These are phyloP conservation scores for Paraescarpia echinospica DNA, from an alignment of 1,140 invertebrate species.

Conservation along the genomic window DNA sequence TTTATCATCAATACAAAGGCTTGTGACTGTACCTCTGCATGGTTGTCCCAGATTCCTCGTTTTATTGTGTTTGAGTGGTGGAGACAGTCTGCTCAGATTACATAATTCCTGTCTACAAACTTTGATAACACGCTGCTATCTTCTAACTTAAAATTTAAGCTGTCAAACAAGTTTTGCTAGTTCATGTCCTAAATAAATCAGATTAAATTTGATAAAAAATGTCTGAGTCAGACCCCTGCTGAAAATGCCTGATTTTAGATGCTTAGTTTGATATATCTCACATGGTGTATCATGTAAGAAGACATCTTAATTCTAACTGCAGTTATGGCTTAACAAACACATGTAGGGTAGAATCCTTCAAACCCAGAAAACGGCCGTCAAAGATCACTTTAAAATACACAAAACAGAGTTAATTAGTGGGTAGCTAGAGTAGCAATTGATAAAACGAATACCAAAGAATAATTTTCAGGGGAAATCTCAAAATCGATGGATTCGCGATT, in stretches of 20 bases:
- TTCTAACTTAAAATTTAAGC: too few relatives aligned
- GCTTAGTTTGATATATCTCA: background rate
- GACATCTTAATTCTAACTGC: too few relatives aligned
- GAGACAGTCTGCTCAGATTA: background rate
- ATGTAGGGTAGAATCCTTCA: too few relatives aligned
- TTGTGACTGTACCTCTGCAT: background rate
- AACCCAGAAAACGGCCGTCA: too few relatives aligned
- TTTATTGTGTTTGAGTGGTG: background rate
- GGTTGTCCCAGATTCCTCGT: background rate
- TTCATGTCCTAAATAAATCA: background rate
- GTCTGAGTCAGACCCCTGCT: background rate
- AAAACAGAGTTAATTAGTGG: too few relatives aligned
- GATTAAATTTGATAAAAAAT: background rate
- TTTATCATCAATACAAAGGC: background rate
- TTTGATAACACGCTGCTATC: background rate
- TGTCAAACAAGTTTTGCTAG: background rate
- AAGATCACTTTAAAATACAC: too few relatives aligned
- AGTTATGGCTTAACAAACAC: too few relatives aligned
- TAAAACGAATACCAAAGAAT: too few relatives aligned
- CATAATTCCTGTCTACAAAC: background rate
- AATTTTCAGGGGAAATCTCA: too few relatives aligned
- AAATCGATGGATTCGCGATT: too few relatives aligned
- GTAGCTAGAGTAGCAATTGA: too few relatives aligned
- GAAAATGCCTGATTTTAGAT: background rate
- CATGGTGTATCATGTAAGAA: too few relatives aligned